Conservation (phyloP, 2,797 vertebrate species). For the Dermochelys coriacea region DNA sequence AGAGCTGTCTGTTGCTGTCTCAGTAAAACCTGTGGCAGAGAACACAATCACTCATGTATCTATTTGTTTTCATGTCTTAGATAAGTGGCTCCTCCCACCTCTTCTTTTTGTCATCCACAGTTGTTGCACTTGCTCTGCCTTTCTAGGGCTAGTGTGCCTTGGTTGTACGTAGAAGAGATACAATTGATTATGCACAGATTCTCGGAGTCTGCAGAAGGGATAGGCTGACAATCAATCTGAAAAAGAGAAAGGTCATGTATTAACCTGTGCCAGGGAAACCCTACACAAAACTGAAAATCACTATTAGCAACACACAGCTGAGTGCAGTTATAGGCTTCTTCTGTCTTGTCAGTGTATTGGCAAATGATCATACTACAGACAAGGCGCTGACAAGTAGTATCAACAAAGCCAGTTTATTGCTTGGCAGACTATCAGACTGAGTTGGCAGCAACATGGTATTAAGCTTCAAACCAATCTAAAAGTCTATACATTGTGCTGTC, state of each 20-base stretch:
- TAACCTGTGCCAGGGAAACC: background rate
- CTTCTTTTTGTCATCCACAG: background rate
- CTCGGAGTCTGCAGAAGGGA: background rate
- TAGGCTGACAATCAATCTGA: background rate
- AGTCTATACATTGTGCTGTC: background rate
- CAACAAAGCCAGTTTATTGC: background rate
- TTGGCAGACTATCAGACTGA: background rate
- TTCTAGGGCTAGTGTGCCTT: background rate
- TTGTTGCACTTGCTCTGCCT: background rate
- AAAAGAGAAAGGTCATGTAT: background rate
- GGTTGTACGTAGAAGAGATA: background rate
- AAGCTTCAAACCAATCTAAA: background rate
- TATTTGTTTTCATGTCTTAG: background rate
- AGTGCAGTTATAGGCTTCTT: background rate
- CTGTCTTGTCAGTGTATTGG: background rate
- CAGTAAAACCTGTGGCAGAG: background rate
- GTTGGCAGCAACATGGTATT: background rate
- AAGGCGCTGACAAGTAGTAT: background rate
- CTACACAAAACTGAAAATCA: background rate
- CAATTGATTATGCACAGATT: background rate
- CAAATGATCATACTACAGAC: background rate
- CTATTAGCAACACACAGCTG: background rate
- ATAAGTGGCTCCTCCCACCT: background rate
- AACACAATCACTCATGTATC: background rate
- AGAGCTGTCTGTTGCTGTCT: rapidly evolving